phyloP scores from a whole-genome alignment of 1,140 invertebrate species.

The Danaus plexippus region DNA sequence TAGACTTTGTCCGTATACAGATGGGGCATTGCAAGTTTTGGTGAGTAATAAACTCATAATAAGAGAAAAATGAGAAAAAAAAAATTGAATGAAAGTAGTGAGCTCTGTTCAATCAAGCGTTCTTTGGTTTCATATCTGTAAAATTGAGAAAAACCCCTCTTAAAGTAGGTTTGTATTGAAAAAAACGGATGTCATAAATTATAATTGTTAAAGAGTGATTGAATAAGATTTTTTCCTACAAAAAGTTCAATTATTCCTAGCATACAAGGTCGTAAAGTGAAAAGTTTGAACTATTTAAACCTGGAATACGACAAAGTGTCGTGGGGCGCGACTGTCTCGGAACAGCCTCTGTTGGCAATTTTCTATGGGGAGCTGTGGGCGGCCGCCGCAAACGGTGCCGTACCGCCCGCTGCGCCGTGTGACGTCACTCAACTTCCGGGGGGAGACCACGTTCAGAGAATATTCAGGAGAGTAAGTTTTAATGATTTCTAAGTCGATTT shows the following conservation, averaged over 20 bases:
- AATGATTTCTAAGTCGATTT: too few species aligned
- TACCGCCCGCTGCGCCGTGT: conserved; percentile 46
- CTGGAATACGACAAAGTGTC: conserved; percentile 54
- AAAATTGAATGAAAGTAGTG: too few species aligned
- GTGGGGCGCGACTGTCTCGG: conserved; percentile 50
- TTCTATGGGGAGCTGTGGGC: conserved; percentile 64
- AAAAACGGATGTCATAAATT: too few species aligned
- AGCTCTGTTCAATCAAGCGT: too few species aligned
- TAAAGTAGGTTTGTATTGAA: too few species aligned
- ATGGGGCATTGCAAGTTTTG: conserved; percentile 33
- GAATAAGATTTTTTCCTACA: too few species aligned
- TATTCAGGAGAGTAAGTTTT: conserved; percentile 53
- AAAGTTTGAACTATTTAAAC: conserved; percentile 34
- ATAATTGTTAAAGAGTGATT: too few species aligned
- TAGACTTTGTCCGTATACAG: conserved; percentile 53
- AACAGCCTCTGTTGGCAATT: conserved; percentile 48
- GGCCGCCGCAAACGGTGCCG: conserved; percentile 31
- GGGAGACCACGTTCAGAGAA: conserved; percentile 45
- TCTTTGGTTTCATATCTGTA: too few species aligned
- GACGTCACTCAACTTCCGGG: conserved; percentile 30
- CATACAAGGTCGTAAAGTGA: conserved; percentile 16
- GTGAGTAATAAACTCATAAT: conserved; percentile 22
- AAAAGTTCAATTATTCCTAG: too few species aligned
- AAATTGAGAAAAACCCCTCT: too few species aligned
- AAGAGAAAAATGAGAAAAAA: background rate